phyloP scores from a whole-genome alignment of 2,113 vertebrate species.

The Haemorhous mexicanus region DNA sequence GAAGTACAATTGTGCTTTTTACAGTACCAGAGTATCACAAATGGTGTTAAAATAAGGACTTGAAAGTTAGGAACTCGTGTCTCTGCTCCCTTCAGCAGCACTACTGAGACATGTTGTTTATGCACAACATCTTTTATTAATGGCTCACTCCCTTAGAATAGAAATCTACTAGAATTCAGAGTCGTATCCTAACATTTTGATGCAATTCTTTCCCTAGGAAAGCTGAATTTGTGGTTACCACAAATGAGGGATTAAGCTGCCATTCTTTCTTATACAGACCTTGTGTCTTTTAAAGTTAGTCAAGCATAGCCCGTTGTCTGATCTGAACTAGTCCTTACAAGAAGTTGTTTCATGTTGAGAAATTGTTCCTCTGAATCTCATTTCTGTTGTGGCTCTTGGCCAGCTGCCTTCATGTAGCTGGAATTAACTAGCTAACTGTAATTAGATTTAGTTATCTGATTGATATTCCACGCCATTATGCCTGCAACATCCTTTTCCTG shows the following conservation, averaged over 20 bases:
- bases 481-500: constrained; percentile 48
- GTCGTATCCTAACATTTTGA: neutral
- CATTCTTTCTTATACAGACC: neutral
- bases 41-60: neutral
- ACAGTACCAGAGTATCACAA: neutral
- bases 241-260: neutral
- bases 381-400: neutral
- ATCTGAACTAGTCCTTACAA: neutral
- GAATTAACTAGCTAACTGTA: neutral
- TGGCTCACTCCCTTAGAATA: neutral
- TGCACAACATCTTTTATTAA: neutral
- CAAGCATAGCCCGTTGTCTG: neutral
- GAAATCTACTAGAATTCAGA: neutral
- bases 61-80: neutral
- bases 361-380: neutral
- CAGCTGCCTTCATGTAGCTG: neutral
- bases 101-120: neutral
- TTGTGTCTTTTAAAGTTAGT: neutral
- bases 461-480: constrained; percentile 5
- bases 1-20: neutral
- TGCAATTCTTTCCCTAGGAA: neutral
- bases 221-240: neutral
- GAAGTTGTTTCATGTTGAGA: neutral
- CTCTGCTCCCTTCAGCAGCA: neutral
- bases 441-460: constrained; percentile 38